Evolutionary conservation across 2,797 vertebrate species (phyloP).

Genomic region (Manis crassicaudata): DNA sequence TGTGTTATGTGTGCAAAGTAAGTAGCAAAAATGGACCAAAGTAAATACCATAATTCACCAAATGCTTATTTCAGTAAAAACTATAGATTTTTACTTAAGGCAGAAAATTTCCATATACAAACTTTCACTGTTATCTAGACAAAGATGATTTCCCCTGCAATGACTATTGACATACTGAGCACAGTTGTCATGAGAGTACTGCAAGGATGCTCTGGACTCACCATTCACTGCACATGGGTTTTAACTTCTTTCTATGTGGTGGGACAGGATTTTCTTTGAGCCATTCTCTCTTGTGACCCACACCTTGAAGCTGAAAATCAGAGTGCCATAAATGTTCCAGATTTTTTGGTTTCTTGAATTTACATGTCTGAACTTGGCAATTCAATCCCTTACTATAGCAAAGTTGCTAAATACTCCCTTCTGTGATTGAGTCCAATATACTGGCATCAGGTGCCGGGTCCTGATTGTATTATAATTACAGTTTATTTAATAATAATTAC

Average conservation of each 20-base stretch:
- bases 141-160: background rate
- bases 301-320: background rate
- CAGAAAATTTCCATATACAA: background rate
- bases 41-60: no score
- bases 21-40: background rate
- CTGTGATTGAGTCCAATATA: background rate
- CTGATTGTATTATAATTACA: slow-evolving; percentile 10
- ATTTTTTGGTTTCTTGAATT: background rate
- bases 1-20: background rate
- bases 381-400: background rate
- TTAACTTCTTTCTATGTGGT: background rate
- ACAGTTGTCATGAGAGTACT: background rate
- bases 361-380: background rate
- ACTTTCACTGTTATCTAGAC: background rate
- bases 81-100: background rate
- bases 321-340: background rate
- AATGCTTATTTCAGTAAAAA: background rate
- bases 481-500: background rate
- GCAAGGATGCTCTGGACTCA: background rate
- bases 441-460: background rate
- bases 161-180: background rate
- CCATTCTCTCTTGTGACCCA: background rate
- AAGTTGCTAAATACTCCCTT: background rate
- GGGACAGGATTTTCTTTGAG: background rate
- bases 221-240: accelerated